phyloP scores from a whole-genome alignment of 2,113 vertebrate species.

The Synchiropus splendidus region DNA sequence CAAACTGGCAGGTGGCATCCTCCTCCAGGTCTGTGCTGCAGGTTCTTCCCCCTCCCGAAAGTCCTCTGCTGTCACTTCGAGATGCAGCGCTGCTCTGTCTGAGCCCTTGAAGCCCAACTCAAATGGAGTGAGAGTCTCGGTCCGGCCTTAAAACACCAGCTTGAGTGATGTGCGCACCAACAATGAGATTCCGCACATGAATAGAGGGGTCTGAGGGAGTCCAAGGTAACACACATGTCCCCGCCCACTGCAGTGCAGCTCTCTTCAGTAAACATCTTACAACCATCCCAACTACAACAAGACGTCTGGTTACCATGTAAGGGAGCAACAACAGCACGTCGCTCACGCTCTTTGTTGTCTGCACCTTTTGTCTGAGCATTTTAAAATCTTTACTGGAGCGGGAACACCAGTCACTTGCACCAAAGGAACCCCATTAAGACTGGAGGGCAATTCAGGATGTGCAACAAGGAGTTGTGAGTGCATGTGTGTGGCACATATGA shows the following conservation, averaged over 20 bases:
- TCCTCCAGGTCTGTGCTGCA: no score
- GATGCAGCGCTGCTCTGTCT: constrained; percentile 24
- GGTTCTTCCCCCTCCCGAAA: constrained; percentile 40
- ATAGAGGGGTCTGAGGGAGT: constrained; percentile 52
- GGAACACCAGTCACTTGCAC: constrained; percentile 53
- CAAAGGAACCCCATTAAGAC: constrained; percentile 41
- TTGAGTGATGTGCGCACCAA: constrained; percentile 60
- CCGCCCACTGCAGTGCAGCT: constrained; percentile 38
- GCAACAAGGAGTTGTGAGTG: constrained; percentile 17
- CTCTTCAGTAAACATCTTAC: constrained; percentile 54
- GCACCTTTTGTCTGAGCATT: constrained; percentile 54
- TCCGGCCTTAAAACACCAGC: constrained; percentile 58
- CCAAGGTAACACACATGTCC: constrained; percentile 49
- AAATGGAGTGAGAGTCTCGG: constrained; percentile 55
- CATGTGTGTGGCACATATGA: constrained; percentile 18
- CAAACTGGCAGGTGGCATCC: constrained; percentile 48
- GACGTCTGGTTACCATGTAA: constrained; percentile 50
- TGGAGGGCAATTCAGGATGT: constrained; percentile 50
- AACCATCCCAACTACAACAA: constrained; percentile 33
- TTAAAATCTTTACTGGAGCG: constrained; percentile 63
- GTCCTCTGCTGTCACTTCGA: constrained; percentile 43
- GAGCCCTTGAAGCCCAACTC: constrained; percentile 41
- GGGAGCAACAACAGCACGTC: constrained; percentile 28
- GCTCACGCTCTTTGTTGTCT: constrained; percentile 44
- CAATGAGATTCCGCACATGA: constrained; percentile 66